A percentile compares a stretch with the other conserved stretches of the same genome.
phyloP scores from a whole-genome alignment of 2,797 vertebrate genomes.

The Periparus ater region DNA sequence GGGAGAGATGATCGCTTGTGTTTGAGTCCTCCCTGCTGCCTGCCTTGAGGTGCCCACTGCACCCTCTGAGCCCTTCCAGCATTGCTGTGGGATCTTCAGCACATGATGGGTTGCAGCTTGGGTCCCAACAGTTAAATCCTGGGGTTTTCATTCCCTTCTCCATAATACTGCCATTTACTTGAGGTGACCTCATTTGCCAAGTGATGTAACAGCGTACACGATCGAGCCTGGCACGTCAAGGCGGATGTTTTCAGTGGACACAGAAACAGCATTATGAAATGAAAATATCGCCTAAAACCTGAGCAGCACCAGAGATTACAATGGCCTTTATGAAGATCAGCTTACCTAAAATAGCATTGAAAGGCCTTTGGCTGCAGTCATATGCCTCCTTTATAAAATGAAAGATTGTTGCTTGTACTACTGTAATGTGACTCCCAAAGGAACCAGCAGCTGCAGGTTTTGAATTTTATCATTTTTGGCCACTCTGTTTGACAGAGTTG shows the following conservation, averaged over 20 bases:
- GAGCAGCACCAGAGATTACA: conserved; percentile 42
- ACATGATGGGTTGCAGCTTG: neutral
- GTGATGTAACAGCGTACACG: conserved; percentile 32
- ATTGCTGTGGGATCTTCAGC: neutral
- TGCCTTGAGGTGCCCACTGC: neutral
- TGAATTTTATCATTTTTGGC: conserved; percentile 32
- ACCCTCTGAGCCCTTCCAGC: neutral
- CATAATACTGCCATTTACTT: conserved; percentile 57
- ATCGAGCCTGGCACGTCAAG: conserved; percentile 31
- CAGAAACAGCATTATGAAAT: conserved; percentile 51
- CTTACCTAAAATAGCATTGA: conserved; percentile 30
- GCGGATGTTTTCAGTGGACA: conserved; percentile 42
- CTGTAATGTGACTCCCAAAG: conserved; percentile 5
- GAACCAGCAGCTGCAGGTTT: conserved; percentile 33
- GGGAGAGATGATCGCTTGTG: neutral
- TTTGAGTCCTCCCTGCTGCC: neutral
- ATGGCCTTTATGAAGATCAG: conserved; percentile 33
- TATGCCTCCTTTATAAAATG: neutral
- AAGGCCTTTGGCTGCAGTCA: conserved; percentile 2
- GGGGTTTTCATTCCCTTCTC: neutral
- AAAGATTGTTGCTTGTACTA: neutral
- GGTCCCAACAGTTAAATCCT: neutral
- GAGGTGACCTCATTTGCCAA: conserved; percentile 48
- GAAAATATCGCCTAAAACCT: conserved; percentile 3
- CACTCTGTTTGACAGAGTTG: neutral